Conservation (phyloP, 2,888 invertebrate genomes). For the Lamproptera curius region DNA sequence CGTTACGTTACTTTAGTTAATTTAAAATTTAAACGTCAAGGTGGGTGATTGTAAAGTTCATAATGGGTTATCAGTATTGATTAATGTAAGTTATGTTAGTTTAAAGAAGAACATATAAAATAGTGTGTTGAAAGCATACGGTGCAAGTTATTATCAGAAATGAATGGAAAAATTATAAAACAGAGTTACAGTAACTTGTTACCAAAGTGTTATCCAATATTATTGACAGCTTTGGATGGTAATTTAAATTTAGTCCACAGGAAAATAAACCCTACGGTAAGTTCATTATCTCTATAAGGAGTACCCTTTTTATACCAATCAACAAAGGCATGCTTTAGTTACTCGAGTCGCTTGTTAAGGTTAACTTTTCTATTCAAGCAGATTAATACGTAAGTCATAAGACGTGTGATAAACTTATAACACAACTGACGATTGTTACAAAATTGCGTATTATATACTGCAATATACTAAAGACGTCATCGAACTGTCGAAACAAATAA, state of each 20-base stretch:
- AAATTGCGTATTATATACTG: constrained; percentile 6
- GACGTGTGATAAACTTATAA: constrained; percentile 7
- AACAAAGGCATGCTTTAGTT: constrained; percentile 8
- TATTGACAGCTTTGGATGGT: constrained; percentile 30
- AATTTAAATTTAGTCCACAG: constrained; percentile 37
- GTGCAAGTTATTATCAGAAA: constrained; percentile 28
- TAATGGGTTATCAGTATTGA: constrained; percentile 65
- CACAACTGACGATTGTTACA: not conserved
- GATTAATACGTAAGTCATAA: constrained; percentile 12
- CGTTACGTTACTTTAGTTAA: too few relatives aligned
- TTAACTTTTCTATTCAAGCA: constrained; percentile 9
- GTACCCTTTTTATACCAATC: not conserved
- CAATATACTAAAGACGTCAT: constrained; percentile 17
- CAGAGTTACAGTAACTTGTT: constrained; percentile 39
- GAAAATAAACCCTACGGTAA: constrained; percentile 56
- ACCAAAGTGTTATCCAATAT: constrained; percentile 34
- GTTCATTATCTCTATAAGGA: too few relatives aligned
- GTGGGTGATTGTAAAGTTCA: constrained; percentile 53
- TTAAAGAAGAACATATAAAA: constrained; percentile 39
- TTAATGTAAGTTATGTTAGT: constrained; percentile 42
- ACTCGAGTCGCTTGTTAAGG: constrained; percentile 4
- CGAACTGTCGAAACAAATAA: constrained; percentile 26
- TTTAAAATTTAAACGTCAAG: constrained; percentile 28
- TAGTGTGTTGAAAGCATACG: constrained; percentile 19
- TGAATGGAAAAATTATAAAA: constrained; percentile 49